Percentiles rank a stretch among this genome's conserved stretches.
These are phyloP conservation scores for Plecotus auritus DNA, from an alignment of 2,113 vertebrate species.

Conservation along the genomic window DNA sequence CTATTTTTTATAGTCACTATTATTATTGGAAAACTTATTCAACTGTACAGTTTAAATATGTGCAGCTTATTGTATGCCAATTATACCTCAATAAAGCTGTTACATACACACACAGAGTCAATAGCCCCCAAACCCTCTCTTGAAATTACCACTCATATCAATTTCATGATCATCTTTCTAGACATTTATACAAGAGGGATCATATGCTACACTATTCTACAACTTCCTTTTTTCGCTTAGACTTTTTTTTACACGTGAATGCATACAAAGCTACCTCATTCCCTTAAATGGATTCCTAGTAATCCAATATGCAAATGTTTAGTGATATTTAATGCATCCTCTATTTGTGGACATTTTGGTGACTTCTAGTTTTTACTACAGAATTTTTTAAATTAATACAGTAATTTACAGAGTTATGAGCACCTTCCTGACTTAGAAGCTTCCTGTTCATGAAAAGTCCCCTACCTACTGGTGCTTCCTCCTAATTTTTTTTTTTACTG, in stretches of 20 bases:
- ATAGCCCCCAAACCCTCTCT: not conserved
- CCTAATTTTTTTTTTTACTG: not conserved
- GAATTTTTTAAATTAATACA: not conserved
- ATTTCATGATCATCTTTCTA: not conserved
- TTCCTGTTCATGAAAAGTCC: not conserved
- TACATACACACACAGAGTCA: not conserved
- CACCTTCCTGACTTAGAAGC: not conserved
- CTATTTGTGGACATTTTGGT: not conserved
- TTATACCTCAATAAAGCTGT: not conserved
- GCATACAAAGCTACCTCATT: not conserved
- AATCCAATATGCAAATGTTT: not conserved
- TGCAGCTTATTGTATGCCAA: not conserved
- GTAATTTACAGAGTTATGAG: not conserved
- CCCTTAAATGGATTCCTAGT: not conserved
- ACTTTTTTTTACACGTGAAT: not conserved
- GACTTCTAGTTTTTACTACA: not conserved
- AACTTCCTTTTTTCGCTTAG: not conserved
- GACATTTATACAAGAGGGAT: not conserved
- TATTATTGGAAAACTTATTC: not conserved
- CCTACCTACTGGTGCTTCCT: not conserved
- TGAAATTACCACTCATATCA: not conserved
- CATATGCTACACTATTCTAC: not conserved
- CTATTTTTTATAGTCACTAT: not conserved
- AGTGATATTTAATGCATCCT: not conserved
- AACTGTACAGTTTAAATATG: not conserved